Evolutionary conservation across 2,888 invertebrate genomes (phyloP).

Genomic region (Bimastos eiseni): DNA sequence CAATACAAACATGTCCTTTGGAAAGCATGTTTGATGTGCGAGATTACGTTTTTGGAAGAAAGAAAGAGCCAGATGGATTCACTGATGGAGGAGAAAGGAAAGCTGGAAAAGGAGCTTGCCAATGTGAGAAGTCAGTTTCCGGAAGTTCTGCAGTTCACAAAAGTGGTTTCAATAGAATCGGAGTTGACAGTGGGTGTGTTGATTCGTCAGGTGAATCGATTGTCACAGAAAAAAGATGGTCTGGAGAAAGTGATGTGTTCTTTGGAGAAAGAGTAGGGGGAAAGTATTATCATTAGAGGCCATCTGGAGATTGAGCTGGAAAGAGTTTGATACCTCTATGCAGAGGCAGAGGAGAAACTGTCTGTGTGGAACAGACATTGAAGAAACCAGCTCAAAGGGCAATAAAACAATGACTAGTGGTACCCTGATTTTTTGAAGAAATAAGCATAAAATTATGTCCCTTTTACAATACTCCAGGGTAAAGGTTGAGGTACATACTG

Average conservation of each 20-base stretch:
- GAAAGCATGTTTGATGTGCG: not conserved
- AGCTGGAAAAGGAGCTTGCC: constrained; percentile 28
- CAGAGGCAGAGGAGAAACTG: constrained; percentile 1
- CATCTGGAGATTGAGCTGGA: not conserved
- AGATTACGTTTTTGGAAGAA: not conserved
- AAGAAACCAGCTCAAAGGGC: not conserved
- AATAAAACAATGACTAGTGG: not conserved
- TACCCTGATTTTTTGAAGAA: not conserved
- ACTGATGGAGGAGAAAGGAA: not conserved
- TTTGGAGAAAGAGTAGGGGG: not conserved
- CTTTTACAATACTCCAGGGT: not conserved
- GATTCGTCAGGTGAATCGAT: not conserved
- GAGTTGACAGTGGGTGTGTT: not conserved
- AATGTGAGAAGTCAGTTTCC: constrained; percentile 17
- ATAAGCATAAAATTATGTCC: not conserved
- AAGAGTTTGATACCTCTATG: not conserved
- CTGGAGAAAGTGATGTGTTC: not conserved
- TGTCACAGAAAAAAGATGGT: not conserved
- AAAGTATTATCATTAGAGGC: not conserved
- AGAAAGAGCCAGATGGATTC: constrained; percentile 14
- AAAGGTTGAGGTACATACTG: not conserved
- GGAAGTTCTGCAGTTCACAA: not conserved
- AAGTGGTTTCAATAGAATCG: not conserved
- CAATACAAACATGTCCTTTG: no score
- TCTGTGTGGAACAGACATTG: not conserved